Evolutionary conservation across 2,888 invertebrate genomes (phyloP), one percentile per base, ranked within the genome.

Genomic region (Tetragonula carbonaria): DNA sequence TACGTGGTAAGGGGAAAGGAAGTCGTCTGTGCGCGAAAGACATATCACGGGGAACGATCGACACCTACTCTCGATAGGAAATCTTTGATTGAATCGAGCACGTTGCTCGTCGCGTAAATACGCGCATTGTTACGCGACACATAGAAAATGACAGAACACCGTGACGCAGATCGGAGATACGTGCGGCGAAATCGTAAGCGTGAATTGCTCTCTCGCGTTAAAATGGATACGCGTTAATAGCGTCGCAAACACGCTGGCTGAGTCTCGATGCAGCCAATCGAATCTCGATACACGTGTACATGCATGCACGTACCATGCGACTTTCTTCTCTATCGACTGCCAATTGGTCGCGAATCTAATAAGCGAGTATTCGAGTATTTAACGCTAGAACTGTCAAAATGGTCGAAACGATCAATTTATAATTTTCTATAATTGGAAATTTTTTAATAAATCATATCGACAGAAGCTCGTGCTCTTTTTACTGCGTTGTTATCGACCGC

Each of bases 1-100:
- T 75, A 45, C 45, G 8, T 65, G 76, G 33, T 45, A 45, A 45
- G n/a, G 66, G 33, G 71, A 66, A 82, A 71, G 71, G 74, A 65
- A 38, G 50, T 75, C 33, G 71, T 59, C 76, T 73, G 63, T 65
- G 70, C 33, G 72, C 57, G 21, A 68, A 75, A 63, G 74, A 21
- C 45, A 62, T 78, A 67, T 80, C 33, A 65, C 11, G 45, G 65
- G 28, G 16, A 28, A 53, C n/a, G 23, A 16, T 18, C 21, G 45
- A 88, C 89, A 85, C 86, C 80, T 85, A 90, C 78, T 86, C 66
- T 81, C 72, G 53, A 80, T 23, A 62, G 74, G 79, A 78, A 66
- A 71, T 80, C 73, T 62, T 23, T 23, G 23, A 23, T 23, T 23
- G 23, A 33, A 70, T 88, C 68, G 85, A 85, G 81, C 84, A 55